These are phyloP conservation scores for Tetramorium parvispinum DNA, from an alignment of 1,140 invertebrate genomes.

Conservation along the genomic window DNA sequence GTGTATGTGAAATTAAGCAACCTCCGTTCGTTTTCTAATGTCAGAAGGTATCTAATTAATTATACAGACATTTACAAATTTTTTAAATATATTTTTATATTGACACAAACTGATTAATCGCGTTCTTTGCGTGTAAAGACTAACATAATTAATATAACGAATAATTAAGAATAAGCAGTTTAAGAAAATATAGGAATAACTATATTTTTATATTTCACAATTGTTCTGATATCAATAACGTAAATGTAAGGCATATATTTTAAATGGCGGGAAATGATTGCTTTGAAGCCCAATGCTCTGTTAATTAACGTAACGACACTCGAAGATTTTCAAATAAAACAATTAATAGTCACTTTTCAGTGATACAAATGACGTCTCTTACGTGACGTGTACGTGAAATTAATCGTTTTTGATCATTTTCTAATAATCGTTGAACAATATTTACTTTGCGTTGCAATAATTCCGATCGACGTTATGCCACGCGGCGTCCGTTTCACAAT, in stretches of 20 bases:
- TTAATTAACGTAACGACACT: not conserved
- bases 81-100: not conserved
- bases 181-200: not conserved
- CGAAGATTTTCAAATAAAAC: not conserved
- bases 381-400: not conserved
- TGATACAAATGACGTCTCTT: not conserved
- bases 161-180: not conserved
- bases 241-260: not conserved
- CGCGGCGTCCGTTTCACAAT: not conserved
- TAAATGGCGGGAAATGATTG: not conserved
- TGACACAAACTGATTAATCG: not conserved
- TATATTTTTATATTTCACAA: not conserved
- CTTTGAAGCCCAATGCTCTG: not conserved
- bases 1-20: not conserved
- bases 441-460: not conserved
- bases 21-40: too few relatives aligned
- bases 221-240: not conserved
- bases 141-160: not conserved
- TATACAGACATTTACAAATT: not conserved
- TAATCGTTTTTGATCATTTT: not conserved
- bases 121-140: not conserved
- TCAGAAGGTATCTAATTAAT: conserved; percentile 78
- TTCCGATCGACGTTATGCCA: not conserved
- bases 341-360: not conserved
- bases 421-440: not conserved